phyloP scores from a whole-genome alignment of 2,113 vertebrate genomes.

The Chlorodrepanis virens region DNA sequence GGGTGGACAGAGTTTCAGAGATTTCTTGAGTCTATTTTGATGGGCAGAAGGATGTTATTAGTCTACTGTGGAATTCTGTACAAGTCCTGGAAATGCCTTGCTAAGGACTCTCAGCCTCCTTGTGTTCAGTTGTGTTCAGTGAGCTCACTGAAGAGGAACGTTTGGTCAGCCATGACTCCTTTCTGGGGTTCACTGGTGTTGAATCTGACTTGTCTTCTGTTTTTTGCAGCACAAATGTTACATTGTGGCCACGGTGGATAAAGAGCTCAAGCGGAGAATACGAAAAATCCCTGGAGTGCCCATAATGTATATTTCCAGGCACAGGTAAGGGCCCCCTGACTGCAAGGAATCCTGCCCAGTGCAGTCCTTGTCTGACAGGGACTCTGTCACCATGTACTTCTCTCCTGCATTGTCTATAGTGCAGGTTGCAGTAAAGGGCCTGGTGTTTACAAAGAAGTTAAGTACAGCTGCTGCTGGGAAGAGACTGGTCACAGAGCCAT shows the following conservation, averaged over 20 bases:
- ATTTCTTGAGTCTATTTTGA: background rate
- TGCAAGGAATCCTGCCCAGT: background rate
- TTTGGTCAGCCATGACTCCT: background rate
- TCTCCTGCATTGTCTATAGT: background rate
- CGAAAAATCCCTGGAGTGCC: conserved; percentile 97
- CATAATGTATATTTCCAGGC: conserved; percentile 98
- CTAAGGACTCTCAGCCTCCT: background rate
- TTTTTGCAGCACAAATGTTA: conserved; percentile 95
- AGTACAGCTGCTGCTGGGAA: background rate
- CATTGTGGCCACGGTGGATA: conserved; percentile 96
- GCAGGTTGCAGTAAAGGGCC: background rate
- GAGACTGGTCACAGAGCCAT: background rate
- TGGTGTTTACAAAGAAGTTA: background rate
- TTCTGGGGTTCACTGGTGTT: background rate
- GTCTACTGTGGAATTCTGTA: background rate
- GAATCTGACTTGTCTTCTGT: background rate
- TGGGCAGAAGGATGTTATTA: background rate
- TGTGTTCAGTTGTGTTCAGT: background rate
- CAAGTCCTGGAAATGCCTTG: background rate
- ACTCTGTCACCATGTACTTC: background rate
- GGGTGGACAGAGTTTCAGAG: background rate
- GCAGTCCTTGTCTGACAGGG: background rate
- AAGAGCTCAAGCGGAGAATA: conserved; percentile 93
- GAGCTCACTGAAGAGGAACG: background rate
- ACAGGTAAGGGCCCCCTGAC: conserved; percentile 81